Percentiles rank a stretch among this genome's conserved stretches.
Evolutionary conservation across 2,888 invertebrate species (phyloP).

Genomic region (Volucella inflata): DNA sequence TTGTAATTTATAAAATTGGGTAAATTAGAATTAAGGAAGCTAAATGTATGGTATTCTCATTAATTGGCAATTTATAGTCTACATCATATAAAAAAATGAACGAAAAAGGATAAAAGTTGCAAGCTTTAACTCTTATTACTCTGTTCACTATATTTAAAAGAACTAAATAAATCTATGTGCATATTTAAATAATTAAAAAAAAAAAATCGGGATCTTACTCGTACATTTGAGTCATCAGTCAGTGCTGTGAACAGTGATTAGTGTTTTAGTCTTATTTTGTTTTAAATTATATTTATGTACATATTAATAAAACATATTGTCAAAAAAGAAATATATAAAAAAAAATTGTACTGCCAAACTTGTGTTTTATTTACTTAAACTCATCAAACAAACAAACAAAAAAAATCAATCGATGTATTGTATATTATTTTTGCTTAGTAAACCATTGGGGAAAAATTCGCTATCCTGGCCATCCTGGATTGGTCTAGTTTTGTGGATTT

Average conservation of each 20-base stretch:
- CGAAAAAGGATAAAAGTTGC: no score
- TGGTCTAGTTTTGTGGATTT: constrained; percentile 40
- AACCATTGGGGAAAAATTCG: constrained; percentile 15
- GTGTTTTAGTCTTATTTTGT: constrained; percentile 16
- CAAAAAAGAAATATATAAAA: not conserved
- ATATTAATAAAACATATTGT: not conserved
- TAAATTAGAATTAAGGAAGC: no score
- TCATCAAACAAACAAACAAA: not conserved
- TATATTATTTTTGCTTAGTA: constrained; percentile 45
- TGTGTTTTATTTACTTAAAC: not conserved
- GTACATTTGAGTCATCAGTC: constrained; percentile 15
- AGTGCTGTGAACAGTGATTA: constrained; percentile 42
- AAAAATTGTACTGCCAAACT: not conserved
- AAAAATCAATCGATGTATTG: constrained; percentile 16
- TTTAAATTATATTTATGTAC: not conserved
- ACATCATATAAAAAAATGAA: no score
- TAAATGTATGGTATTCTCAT: no score
- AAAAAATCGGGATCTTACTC: not conserved
- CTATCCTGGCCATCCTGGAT: constrained; percentile 43
- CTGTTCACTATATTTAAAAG: no score
- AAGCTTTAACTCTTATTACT: no score
- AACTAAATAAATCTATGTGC: no score
- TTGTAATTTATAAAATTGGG: no score
- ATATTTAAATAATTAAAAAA: not conserved
- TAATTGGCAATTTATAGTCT: no score